Evolutionary conservation across 92 coral and sea anemone genomes (phyloP).

Genomic region (Umimayanthus chanpuru): DNA sequence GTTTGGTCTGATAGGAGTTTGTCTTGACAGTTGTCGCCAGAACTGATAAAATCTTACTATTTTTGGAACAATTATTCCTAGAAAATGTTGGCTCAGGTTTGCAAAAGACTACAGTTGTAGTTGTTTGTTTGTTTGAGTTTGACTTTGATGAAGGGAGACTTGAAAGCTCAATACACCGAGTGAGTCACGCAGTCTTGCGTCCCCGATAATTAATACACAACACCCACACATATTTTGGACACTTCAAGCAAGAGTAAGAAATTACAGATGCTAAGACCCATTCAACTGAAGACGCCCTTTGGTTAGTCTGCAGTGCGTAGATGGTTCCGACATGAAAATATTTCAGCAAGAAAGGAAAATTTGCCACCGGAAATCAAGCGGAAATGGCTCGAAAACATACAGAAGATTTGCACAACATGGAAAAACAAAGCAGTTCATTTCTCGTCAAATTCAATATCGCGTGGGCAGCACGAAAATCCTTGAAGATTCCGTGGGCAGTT

Average conservation of each 20-base stretch:
- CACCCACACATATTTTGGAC: constrained; percentile 47
- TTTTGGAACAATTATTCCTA: constrained; percentile 21
- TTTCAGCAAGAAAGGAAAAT: neutral
- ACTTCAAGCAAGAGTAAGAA: constrained; percentile 34
- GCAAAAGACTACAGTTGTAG: neutral
- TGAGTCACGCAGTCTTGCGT: constrained; percentile 40
- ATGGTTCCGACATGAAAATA: neutral
- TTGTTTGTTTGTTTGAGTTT: constrained; percentile 5
- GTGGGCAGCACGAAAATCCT: constrained; percentile 24
- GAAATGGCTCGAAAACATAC: constrained; percentile 33
- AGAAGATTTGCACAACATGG: constrained; percentile 23
- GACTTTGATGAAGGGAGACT: neutral
- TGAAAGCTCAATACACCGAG: neutral
- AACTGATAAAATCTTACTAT: constrained; percentile 8
- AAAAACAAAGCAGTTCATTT: neutral
- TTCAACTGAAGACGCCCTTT: constrained; percentile 35
- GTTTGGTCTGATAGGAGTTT: constrained; percentile 38
- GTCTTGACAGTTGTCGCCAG: constrained; percentile 18
- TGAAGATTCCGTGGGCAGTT: constrained; percentile 42
- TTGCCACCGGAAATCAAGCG: constrained; percentile 44
- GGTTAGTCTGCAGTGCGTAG: constrained; percentile 2
- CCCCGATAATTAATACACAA: constrained; percentile 35
- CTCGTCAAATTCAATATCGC: constrained; percentile 24
- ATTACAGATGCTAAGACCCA: constrained; percentile 45
- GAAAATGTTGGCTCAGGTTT: constrained; percentile 1